These are phyloP conservation scores for Lates japonicus DNA, from an alignment of 2,797 vertebrate genomes.

Conservation along the genomic window DNA sequence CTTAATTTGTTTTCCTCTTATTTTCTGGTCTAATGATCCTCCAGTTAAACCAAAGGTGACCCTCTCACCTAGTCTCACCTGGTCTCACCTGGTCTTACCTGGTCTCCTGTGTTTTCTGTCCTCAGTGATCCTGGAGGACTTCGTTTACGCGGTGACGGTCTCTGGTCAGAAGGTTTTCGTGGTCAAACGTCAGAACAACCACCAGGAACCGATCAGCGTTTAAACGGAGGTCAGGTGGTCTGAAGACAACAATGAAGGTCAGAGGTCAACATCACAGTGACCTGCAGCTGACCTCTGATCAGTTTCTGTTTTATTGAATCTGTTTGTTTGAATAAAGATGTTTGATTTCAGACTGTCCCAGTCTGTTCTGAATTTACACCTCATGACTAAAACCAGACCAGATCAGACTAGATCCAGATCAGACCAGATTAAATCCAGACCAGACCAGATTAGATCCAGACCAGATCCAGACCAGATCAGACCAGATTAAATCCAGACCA, in stretches of 20 bases:
- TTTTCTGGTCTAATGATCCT: neutral
- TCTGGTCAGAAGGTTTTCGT: slow-evolving; percentile 95
- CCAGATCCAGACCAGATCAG: too few relatives aligned
- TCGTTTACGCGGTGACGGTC: slow-evolving; percentile 90
- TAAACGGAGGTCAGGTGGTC: slow-evolving; percentile 42
- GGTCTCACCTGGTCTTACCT: slow-evolving; percentile 1
- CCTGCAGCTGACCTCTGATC: neutral
- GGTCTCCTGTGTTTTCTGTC: slow-evolving; percentile 2
- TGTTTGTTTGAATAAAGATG: too few relatives aligned
- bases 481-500: too few relatives aligned
- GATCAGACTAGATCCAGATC: too few relatives aligned
- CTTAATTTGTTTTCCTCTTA: neutral
- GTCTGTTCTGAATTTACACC: too few relatives aligned
- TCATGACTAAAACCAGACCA: too few relatives aligned
- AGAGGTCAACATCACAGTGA: neutral
- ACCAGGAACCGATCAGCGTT: slow-evolving; percentile 88
- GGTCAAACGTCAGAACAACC: slow-evolving; percentile 93
- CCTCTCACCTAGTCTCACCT: neutral
- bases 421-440: too few relatives aligned
- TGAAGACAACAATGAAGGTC: neutral
- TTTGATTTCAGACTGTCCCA: too few relatives aligned
- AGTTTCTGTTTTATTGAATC: too few relatives aligned
- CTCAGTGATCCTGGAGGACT: slow-evolving; percentile 93
- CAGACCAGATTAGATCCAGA: too few relatives aligned
- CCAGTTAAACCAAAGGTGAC: neutral